phyloP scores from a whole-genome alignment of 2,888 invertebrate species.

The Rhagonycha lutea region DNA sequence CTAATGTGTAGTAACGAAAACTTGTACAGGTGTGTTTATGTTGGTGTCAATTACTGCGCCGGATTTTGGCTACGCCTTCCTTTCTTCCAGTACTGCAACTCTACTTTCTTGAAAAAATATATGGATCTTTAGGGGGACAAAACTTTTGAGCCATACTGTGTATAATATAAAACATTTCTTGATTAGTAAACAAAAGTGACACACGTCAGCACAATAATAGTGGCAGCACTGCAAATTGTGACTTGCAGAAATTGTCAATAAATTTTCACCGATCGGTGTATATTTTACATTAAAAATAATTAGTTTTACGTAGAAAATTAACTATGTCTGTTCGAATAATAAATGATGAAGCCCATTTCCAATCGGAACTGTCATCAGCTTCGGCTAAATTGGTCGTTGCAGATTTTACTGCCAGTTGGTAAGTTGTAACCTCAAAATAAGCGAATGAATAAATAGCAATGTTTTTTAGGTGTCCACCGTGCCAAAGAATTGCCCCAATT shows the following conservation, averaged over 20 bases:
- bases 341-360: conserved; percentile 81
- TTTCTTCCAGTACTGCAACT: no score
- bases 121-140: neutral
- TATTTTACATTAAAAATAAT: neutral
- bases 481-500: conserved; percentile 89
- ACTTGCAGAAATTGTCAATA: neutral
- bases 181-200: neutral
- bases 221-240: neutral
- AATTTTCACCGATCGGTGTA: neutral
- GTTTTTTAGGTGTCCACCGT: conserved; percentile 90
- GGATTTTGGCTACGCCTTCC: no score
- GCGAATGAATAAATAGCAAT: neutral
- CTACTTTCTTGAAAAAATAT: no score
- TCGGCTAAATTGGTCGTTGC: conserved; percentile 89
- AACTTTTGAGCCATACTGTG: neutral
- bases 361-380: conserved; percentile 80
- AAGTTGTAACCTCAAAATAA: conserved; percentile 43
- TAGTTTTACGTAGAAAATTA: neutral
- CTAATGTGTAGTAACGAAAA: no score
- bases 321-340: conserved; percentile 63
- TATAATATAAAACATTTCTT: neutral
- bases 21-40: no score
- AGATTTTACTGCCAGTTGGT: conserved; percentile 95
- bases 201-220: neutral
- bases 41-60: no score